Evolutionary conservation across 2,888 invertebrate species (phyloP), one percentile per base, ranked within the genome.

Genomic region (Notodonta dromedarius): DNA sequence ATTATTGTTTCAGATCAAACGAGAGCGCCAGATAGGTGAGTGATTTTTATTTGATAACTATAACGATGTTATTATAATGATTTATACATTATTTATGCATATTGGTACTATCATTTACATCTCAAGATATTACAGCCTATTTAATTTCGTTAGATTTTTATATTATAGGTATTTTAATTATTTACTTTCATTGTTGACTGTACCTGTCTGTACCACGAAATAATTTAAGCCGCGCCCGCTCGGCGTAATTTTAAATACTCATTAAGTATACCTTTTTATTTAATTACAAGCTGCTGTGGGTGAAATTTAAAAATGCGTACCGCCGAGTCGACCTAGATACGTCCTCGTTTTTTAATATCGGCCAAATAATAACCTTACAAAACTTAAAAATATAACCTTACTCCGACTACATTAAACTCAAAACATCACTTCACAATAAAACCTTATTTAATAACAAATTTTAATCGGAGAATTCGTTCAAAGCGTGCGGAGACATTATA

Each of bases 221-320:
- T n/a, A 46, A n/a, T 46, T n/a, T n/a, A n/a, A 46, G 13, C 46
- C 46, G 5, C 11, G 46, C 3, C 11, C 4, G 11, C 12, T 11
- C 42, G 54, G 40, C 61, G 61, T 61, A 64, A 74, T 67, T 67
- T 71, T 65, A 62, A 63, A 69, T 65, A 67, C 66, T 70, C 66
- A 73, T 73, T 69, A 62, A 13, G 5, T 46, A 39, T 60, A 62
- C 67, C 65, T 62, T 73, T 73, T 66, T 58, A 70, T 74, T 72
- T 75, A 69, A 73, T 72, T 77, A 69, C 59, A 32, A 51, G 14
- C 51, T 56, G 62, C 57, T 70, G 63, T 62, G 66, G 62, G 53
- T 46, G 44, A 65, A 67, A 71, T 53, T 68, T 66, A 62, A 63
- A 69, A 77, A 68, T 58, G 59, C 57, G 63, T 56, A 58, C 24